Evolutionary conservation across 2,888 invertebrate species (phyloP).

Genomic region (Lymantria monacha): DNA sequence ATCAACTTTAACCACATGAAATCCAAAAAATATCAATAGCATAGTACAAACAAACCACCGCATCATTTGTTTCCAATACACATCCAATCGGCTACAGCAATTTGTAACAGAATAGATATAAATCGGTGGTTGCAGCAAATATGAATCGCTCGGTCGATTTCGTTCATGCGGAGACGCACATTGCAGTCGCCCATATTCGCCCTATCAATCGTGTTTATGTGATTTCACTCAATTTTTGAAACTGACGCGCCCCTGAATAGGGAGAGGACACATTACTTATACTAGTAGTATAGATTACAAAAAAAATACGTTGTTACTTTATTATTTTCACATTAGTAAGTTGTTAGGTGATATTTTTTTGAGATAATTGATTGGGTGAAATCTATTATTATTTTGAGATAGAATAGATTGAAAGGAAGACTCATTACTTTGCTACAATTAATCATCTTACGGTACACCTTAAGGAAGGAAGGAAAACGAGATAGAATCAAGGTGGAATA

Average conservation of each 20-base stretch:
- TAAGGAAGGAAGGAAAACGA: no score
- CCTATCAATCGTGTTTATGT: slow-evolving; percentile 77
- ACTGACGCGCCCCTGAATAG: slow-evolving; percentile 66
- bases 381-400: no score
- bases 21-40: slow-evolving; percentile 22
- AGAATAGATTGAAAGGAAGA: no score
- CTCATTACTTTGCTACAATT: no score
- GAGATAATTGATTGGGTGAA: no score
- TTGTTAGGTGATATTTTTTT: no score
- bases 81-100: slow-evolving; percentile 64
- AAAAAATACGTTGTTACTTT: no score
- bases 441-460: no score
- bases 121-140: slow-evolving; percentile 71
- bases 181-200: slow-evolving; percentile 39
- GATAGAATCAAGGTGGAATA: no score
- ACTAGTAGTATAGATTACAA: slow-evolving; percentile 65
- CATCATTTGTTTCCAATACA: slow-evolving; percentile 72
- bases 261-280: slow-evolving; percentile 64
- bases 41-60: slow-evolving; percentile 41
- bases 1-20: slow-evolving; percentile 7
- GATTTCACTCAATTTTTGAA: slow-evolving; percentile 81
- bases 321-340: no score
- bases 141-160: slow-evolving; percentile 57
- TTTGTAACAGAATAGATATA: slow-evolving; percentile 73
- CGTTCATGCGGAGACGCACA: slow-evolving; percentile 43